Evolutionary conservation across 2,797 vertebrate species (phyloP).

Genomic region (Molossus molossus): DNA sequence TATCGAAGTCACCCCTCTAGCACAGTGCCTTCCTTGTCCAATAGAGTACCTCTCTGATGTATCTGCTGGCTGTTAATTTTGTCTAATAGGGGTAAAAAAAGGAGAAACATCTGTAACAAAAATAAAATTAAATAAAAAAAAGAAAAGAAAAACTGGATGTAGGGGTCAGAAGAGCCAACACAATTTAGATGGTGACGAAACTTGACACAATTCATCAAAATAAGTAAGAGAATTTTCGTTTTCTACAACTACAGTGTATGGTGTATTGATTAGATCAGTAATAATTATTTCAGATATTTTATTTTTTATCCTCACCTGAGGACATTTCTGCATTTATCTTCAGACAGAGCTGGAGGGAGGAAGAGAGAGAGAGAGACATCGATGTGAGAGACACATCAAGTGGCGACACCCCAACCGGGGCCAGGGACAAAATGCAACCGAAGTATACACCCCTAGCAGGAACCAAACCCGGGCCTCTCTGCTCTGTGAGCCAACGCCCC

Average conservation of each 20-base stretch:
- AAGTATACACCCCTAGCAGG: too few species aligned
- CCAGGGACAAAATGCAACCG: too few species aligned
- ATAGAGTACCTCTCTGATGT: neutral
- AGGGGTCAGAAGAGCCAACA: neutral
- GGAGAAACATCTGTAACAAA: too few species aligned
- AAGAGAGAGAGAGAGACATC: too few species aligned
- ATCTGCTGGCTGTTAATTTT: constrained; percentile 63
- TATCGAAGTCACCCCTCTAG: neutral
- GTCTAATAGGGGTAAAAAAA: neutral
- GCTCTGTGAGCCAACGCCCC: too few species aligned
- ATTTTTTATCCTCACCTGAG: too few species aligned
- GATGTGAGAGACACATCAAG: too few species aligned
- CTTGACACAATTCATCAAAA: neutral
- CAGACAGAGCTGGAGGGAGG: too few species aligned
- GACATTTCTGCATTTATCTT: too few species aligned
- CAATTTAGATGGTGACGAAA: neutral
- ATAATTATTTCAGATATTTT: neutral
- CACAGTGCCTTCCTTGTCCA: neutral
- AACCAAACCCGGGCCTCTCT: too few species aligned
- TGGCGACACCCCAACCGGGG: too few species aligned
- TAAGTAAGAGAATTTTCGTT: neutral
- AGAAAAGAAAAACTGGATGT: neutral
- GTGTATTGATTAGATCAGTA: neutral
- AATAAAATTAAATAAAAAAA: too few species aligned
- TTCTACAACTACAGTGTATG: neutral